Percentiles rank a stretch among this genome's conserved stretches.
Conservation (phyloP, 2,888 invertebrate genomes). For the Harpagoxenus sublaevis region DNA sequence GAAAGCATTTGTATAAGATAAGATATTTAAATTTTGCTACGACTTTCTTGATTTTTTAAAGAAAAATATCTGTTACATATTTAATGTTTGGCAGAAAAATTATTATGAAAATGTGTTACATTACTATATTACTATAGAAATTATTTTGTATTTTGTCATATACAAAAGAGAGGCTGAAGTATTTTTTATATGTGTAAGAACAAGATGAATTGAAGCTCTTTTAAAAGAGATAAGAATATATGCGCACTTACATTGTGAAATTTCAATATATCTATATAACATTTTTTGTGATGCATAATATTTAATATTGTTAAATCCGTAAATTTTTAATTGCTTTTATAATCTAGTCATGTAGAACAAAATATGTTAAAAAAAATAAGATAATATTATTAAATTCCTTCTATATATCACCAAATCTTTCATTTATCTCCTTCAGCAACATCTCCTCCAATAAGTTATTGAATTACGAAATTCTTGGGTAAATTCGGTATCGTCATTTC, state of each 20-base stretch:
- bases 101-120: conserved; percentile 21
- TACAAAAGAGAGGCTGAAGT: conserved; percentile 53
- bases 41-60: conserved; percentile 12
- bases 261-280: conserved; percentile 68
- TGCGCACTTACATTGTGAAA: conserved; percentile 67
- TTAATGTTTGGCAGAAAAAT: not conserved
- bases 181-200: conserved; percentile 64
- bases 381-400: conserved; percentile 82
- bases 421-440: conserved; percentile 56
- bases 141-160: conserved; percentile 52
- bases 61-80: conserved; percentile 4
- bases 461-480: not conserved
- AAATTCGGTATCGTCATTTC: not conserved
- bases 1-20: conserved; percentile 66
- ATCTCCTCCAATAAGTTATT: not conserved
- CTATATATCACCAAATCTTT: conserved; percentile 73
- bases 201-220: conserved; percentile 62
- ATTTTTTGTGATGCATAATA: conserved; percentile 77
- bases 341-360: conserved; percentile 84
- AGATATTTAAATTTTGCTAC: conserved; percentile 15
- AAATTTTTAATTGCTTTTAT: conserved; percentile 82
- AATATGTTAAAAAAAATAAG: conserved; percentile 79
- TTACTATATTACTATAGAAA: conserved; percentile 19
- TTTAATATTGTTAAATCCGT: conserved; percentile 79
- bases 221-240: conserved; percentile 58